Evolutionary conservation across 2,888 invertebrate species (phyloP), one percentile per base, ranked within the genome.

Genomic region (Hyposoter didymator): DNA sequence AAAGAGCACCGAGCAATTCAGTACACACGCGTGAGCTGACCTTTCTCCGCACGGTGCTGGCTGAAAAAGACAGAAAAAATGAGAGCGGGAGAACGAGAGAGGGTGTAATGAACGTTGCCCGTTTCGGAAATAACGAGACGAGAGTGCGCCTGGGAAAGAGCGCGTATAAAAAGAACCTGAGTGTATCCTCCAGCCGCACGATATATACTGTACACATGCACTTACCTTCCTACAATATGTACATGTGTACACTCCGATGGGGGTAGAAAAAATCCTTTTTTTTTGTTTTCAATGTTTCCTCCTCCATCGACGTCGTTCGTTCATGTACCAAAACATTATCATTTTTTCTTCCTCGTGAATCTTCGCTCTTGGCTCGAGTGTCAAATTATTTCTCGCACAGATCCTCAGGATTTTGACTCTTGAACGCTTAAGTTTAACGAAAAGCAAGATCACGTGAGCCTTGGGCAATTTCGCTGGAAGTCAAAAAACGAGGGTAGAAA

Each of bases 71-170:
- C n/a, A 10, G 49, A 32, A n/a, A 47, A 47, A 47, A 52, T 14
- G 32, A 22, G 73, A 39, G 47, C 66, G 72, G n/a, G 32, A 72
- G 76, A 72, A 75, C 28, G 59, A 83, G 69, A 66, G 72, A 78
- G 83, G 74, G 73, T 78, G 78, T 81, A 86, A 86, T 84, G 80
- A 86, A 86, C 83, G 84, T 85, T 83, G 78, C 76, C 62, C 73
- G 83, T 85, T 85, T 81, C 80, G 67, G 76, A 83, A 83, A 80
- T 85, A 85, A 85, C 83, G 80, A 83, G 82, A 80, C 79, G 79
- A 81, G 85, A 85, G 83, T 83, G 80, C 74, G 73, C 78, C 52
- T 43, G 43, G 32, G 75, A 82, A 55, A 80, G 17, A 64, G 76
- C 55, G 55, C 39, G 39, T 8, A 39, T 70, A 74, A 82, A 72